Evolutionary conservation across 35 echinoderm and acorn worm species (phyloP), one percentile per base, ranked within the genome.

Genomic region (Ophioderma brevispina): DNA sequence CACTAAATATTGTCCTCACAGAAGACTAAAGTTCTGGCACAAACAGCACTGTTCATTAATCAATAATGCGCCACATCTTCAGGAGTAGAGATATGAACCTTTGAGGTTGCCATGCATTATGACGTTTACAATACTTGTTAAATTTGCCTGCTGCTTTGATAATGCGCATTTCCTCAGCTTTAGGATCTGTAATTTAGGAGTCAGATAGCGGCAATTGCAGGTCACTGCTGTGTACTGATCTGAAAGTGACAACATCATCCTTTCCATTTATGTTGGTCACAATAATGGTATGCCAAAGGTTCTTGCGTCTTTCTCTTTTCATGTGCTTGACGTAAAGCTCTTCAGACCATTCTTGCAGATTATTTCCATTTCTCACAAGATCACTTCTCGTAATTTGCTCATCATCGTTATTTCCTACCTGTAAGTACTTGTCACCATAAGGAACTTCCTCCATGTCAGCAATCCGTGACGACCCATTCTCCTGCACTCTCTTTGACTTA

Each of bases 201-300:
- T 50, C 32, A 34, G 76, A 94, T 90, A 25, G 82, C 92, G n/a
- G n/a, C n/a, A n/a, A n/a, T 81, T 84, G 39, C 31, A 80, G 59
- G 81, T 39, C 38, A 64, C 10, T 33, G 0, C 35, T 31, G 38
- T 87, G 70, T 80, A 36, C 86, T 18, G 35, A 3, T 31, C 81
- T 43, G 40, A 90, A 91, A 13, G 87, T 91, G 50, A 91, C 88
- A 38, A 90, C 82, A 56, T 91, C 84, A 84, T 63, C 33, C 80
- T 86, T 90, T 33, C 88, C 92, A 80, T 91, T 91, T 32, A 94
- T 0, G 38, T 94, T 89, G 21, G 88, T 90, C 0, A 90, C 84
- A 0, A 90, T 13, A 0, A 70, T 92, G 91, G 1, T 84, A 41
- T 33, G 77, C 63, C 81, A 49, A 59, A 75, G 64, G 77, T 82